Evolutionary conservation across 2,113 vertebrate genomes (phyloP).

Genomic region (Sylvietta virens): DNA sequence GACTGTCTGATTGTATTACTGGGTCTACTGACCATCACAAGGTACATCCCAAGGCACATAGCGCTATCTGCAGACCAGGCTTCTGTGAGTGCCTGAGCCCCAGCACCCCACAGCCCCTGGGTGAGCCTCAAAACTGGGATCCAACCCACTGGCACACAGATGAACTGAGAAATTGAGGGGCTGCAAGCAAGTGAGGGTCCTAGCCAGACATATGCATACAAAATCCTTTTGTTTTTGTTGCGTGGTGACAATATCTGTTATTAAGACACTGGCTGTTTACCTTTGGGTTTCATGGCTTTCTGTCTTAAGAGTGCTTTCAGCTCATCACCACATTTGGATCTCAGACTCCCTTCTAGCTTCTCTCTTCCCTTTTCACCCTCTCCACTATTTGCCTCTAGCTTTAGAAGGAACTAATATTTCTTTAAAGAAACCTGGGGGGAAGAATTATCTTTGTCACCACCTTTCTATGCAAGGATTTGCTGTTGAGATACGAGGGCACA

Average conservation of each 20-base stretch:
- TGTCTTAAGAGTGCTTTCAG: not conserved
- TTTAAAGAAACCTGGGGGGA: not conserved
- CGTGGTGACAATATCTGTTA: not conserved
- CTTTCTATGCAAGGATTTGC: not conserved
- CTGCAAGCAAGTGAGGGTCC: not conserved
- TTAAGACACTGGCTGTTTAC: not conserved
- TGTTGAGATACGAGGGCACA: not conserved
- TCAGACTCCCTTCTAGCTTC: not conserved
- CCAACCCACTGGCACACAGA: not conserved
- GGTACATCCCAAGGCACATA: not conserved
- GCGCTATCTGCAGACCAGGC: not conserved
- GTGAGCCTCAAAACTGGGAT: not conserved
- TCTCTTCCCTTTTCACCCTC: not conserved
- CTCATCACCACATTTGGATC: not conserved
- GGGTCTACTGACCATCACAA: not conserved
- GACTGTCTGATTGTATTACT: not conserved
- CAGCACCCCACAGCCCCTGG: accelerated
- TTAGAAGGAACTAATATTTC: not conserved
- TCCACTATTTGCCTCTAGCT: not conserved
- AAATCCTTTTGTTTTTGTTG: not conserved
- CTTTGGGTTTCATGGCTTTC: not conserved
- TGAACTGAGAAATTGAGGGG: not conserved
- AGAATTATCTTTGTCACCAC: not conserved
- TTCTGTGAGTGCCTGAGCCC: accelerated
- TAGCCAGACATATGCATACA: not conserved